Base-by-base conservation (phyloP, 2,113 vertebrate species). In the Podocnemis expansa region DNA sequence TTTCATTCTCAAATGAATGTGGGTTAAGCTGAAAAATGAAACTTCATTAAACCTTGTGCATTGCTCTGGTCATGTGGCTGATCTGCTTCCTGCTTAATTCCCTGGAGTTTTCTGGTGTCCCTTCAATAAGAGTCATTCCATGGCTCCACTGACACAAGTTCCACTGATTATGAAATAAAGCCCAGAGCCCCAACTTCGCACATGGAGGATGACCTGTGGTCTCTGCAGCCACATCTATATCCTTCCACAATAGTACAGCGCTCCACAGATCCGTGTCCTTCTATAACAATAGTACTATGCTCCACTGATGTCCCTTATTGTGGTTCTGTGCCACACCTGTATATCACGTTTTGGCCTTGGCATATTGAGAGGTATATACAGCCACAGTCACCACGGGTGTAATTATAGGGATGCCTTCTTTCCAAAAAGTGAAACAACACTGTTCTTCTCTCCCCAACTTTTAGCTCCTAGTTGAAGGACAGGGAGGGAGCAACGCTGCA, bases 331-430 rank as follows among this genome's bases (percentile, higher is more conserved):
- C 19, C 7, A 56, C 2, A 45, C 73, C 12, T 84, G n/a, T n/a
- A 90, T 88, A 82, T 75, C 19, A 78, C 1, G 16, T 58, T 56
- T 78, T 45, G 38, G 78, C 5, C 5, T 88, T 75, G 19, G 49
- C 80, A 92, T 78, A 2, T 29, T 84, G 45, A 79, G 9, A 63
- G 2, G 21, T 84, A 29, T 14, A 2, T 25, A 17, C 25, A 8
- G 73, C 89, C 88, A 55, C 41, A 5, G 31, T 52, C 1, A 3
- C 6, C 0, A 0, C 6, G 3, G 31, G 12, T 25, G 5, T 60
- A 76, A 60, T 34, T 75, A 6, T 43, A 47, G 25, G n/a, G 12
- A 56, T 86, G 85, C 91, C n/a, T 82, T 43, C 25, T 41, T 17
- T 10, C 10, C 87, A 41, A 34, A 10, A 7, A 67, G n/a, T 85